These are phyloP conservation scores for Ctena decussata DNA, from an alignment of 2,888 invertebrate species.

Conservation along the genomic window DNA sequence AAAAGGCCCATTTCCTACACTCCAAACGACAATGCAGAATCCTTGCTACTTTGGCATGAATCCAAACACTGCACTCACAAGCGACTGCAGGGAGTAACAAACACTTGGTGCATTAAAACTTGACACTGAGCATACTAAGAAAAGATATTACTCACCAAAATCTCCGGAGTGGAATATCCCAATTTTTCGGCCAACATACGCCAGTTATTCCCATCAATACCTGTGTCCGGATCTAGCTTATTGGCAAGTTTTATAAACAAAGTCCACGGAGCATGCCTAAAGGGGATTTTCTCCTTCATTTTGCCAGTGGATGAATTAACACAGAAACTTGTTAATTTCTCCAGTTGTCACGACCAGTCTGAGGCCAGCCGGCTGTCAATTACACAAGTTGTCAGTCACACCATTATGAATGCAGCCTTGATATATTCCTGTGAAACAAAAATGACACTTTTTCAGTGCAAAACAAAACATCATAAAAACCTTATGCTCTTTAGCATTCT, in stretches of 20 bases:
- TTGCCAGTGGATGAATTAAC: neutral
- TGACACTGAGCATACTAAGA: too few relatives aligned
- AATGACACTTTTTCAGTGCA: too few relatives aligned
- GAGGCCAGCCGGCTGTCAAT: neutral
- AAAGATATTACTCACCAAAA: slow-evolving; percentile 67
- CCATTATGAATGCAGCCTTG: neutral
- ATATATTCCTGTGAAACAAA: neutral
- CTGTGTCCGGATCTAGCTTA: slow-evolving; percentile 72
- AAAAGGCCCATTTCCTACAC: too few relatives aligned
- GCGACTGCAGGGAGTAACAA: too few relatives aligned
- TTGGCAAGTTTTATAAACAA: slow-evolving; percentile 68
- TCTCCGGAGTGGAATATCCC: slow-evolving; percentile 71
- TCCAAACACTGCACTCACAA: too few relatives aligned
- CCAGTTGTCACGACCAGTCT: neutral
- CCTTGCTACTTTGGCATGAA: too few relatives aligned
- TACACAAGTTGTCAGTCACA: neutral
- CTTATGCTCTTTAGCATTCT: too few relatives aligned
- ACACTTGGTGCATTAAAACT: too few relatives aligned
- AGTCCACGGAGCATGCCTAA: slow-evolving; percentile 51
- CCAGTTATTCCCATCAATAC: slow-evolving; percentile 77
- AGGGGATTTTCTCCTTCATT: slow-evolving; percentile 67
- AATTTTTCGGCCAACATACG: slow-evolving; percentile 78
- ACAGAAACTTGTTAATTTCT: neutral
- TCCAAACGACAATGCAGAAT: too few relatives aligned
- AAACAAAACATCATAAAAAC: too few relatives aligned